phyloP scores from a whole-genome alignment of 2,113 vertebrate genomes.

The Muntiacus muntjak region DNA sequence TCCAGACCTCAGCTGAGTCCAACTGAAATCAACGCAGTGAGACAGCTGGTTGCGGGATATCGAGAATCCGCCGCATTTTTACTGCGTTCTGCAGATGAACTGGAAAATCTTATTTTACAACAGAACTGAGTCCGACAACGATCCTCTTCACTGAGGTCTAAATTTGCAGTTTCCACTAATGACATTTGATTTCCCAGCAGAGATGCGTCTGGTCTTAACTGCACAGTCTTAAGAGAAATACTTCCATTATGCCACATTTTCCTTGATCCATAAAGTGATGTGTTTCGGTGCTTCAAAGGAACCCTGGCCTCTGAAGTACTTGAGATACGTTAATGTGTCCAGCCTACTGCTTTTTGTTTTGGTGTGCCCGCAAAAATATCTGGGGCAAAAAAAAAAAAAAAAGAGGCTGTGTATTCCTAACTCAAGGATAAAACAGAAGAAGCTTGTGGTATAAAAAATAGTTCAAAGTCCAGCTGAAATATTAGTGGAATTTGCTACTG shows the following conservation, averaged over 20 bases:
- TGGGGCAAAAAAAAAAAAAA: conserved; percentile 54
- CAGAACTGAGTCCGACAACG: conserved; percentile 92
- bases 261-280: conserved; percentile 82
- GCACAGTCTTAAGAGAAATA: conserved; percentile 81
- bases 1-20: conserved; percentile 96
- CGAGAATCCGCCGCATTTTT: conserved; percentile 98
- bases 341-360: conserved; percentile 83
- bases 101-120: conserved; percentile 99
- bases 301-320: conserved; percentile 81
- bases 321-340: conserved; percentile 80
- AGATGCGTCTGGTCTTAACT: conserved; percentile 78
- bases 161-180: conserved; percentile 84
- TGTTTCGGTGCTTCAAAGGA: conserved; percentile 83
- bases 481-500: conserved; percentile 88
- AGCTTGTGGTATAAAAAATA: conserved; percentile 73
- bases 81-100: conserved; percentile 97
- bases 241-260: conserved; percentile 83
- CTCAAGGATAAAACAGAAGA: conserved; percentile 83
- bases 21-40: conserved; percentile 95
- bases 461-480: conserved; percentile 88
- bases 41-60: conserved; percentile 97
- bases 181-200: conserved; percentile 84
- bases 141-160: conserved; percentile 76
- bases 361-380: conserved; percentile 84
- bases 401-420: conserved; percentile 82